Base-by-base conservation (phyloP, 2,888 invertebrate species). In the Lepidocyrtinus sp. region DNA sequence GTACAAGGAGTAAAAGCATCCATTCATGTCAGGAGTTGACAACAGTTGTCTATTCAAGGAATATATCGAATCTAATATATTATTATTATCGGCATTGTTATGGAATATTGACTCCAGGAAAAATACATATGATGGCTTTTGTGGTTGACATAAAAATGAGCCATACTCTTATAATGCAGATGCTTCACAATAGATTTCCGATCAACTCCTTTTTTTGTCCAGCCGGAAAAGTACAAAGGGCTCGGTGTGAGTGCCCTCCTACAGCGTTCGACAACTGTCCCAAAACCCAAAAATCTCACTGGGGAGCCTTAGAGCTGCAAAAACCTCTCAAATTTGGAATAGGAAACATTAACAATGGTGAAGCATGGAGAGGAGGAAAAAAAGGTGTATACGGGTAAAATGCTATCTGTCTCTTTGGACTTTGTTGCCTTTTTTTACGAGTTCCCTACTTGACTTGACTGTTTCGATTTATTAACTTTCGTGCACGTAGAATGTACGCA, bases 211-310 rank as follows among this genome's bases (percentile, higher is more conserved):
- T 68, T 70, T 64, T 71, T 65, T 68, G 9, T 70, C 17, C 45
- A 62, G 82, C 84, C 86, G 84, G 86, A 82, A 85, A 83, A 84
- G 83, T 81, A 86, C 86, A 86, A 85, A 85, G 86, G 86, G 59
- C 80, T 75, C 50, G 73, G 83, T 84, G 81, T 79, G 81, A 83
- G 84, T 73, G 85, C 78, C 83, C 84, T 84, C 86, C 86, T 82
- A 81, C 79, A 71, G 85, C 79, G 85, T 82, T 83, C 79, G 76
- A 86, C 86, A 85, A 85, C 83, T 85, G 85, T 85, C 86, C 86
- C 85, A 86, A 86, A 86, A 85, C 86, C 85, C 85, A 83, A 77
- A 85, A 86, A 82, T 84, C 86, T 81, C 86, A 82, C 82, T 81
- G 83, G 86, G 86, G 83, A 82, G 85, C 79, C 85, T 81, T 81